phyloP scores from a whole-genome alignment of 1,140 invertebrate species.

The Microplitis mediator region DNA sequence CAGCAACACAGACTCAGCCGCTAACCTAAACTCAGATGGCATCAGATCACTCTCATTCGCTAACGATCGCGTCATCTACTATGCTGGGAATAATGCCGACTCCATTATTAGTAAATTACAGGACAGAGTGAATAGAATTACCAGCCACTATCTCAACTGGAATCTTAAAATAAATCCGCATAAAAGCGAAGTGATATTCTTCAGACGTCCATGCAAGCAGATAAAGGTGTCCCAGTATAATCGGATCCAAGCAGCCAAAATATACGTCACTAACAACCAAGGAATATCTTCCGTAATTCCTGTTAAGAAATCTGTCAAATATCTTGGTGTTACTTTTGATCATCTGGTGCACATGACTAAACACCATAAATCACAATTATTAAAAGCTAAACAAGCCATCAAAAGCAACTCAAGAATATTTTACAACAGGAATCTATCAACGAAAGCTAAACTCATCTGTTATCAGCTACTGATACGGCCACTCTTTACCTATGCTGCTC shows the following conservation, averaged over 20 bases:
- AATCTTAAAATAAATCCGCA: background rate
- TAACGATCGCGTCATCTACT: conserved; percentile 14
- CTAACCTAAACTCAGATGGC: background rate
- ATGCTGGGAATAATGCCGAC: background rate
- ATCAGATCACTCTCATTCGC: background rate
- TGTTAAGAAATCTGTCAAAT: conserved; percentile 18
- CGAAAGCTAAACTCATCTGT: conserved; percentile 22
- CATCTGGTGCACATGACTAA: background rate
- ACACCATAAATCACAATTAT: conserved; percentile 20
- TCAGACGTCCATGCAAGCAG: conserved; percentile 11
- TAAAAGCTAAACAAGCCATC: conserved; percentile 18
- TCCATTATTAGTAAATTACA: background rate
- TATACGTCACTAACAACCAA: background rate
- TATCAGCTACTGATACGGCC: conserved; percentile 32
- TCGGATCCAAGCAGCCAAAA: conserved; percentile 1
- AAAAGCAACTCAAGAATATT: background rate
- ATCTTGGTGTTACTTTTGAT: conserved; percentile 15
- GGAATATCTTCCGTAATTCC: background rate
- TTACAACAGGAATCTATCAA: background rate
- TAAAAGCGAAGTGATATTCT: conserved; percentile 14
- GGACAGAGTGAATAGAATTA: background rate
- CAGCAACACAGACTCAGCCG: background rate
- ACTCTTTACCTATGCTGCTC: conserved; percentile 24
- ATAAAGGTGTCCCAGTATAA: background rate
- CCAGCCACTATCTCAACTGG: background rate